Evolutionary conservation across 1,140 invertebrate species (phyloP).

Genomic region (Lepidostoma basale): DNA sequence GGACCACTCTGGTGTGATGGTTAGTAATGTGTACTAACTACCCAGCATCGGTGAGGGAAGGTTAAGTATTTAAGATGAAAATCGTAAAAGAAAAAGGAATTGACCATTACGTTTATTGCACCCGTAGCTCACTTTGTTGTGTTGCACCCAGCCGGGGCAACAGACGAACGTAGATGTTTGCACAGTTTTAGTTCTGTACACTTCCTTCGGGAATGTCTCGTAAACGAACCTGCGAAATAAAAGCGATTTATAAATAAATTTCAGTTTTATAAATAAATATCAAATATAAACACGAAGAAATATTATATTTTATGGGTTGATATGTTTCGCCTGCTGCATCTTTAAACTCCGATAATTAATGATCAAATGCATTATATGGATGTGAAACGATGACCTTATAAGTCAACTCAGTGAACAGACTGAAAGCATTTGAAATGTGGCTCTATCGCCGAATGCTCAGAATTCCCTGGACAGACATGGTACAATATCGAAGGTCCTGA

Average conservation of each 20-base stretch:
- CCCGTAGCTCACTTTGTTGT: conserved; percentile 60
- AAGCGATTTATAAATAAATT: background rate
- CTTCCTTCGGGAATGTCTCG: conserved; percentile 59
- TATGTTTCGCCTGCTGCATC: background rate
- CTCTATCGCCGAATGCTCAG: too few species aligned
- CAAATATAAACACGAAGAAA: background rate
- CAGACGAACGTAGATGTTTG: conserved; percentile 60
- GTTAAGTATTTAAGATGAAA: too few species aligned
- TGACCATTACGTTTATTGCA: conserved; percentile 71
- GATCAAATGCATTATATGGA: background rate
- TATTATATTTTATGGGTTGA: background rate
- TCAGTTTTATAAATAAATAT: background rate
- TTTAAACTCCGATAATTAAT: background rate
- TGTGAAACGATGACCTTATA: too few species aligned
- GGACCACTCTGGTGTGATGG: too few species aligned
- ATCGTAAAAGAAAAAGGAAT: too few species aligned
- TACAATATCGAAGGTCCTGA: too few species aligned
- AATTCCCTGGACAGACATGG: too few species aligned
- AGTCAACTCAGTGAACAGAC: background rate
- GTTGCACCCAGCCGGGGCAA: conserved; percentile 68
- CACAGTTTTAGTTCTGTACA: conserved; percentile 57
- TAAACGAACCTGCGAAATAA: conserved; percentile 52
- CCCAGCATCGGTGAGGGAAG: too few species aligned
- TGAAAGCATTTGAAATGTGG: too few species aligned
- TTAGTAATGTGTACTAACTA: too few species aligned